Percentiles rank a stretch among this genome's conserved stretches.
These are phyloP conservation scores for Perizoma flavofasciatum DNA, from an alignment of 2,888 invertebrate species.

Conservation along the genomic window DNA sequence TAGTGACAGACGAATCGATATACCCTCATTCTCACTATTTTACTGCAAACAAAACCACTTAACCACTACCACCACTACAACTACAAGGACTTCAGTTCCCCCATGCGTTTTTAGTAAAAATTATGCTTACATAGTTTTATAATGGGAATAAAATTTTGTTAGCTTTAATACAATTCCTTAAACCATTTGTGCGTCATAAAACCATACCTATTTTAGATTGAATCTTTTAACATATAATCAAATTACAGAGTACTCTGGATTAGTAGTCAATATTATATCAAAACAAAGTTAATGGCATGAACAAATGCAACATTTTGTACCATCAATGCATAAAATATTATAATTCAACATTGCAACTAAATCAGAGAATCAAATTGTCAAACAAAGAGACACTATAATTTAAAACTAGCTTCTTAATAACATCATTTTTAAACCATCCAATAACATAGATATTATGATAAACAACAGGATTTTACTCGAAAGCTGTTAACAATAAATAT, in stretches of 20 bases:
- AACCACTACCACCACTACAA: no score
- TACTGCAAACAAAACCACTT: no score
- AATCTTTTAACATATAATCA: slow-evolving; percentile 17
- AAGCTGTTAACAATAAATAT: background rate
- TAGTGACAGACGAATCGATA: no score
- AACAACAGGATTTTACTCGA: background rate
- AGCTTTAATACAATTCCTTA: no score
- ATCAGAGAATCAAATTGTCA: slow-evolving; percentile 5
- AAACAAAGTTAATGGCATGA: slow-evolving; percentile 13
- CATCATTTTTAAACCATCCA: slow-evolving; percentile 28
- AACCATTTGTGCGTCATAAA: slow-evolving; percentile 24
- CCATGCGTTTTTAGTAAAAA: no score
- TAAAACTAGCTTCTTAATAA: slow-evolving; percentile 57
- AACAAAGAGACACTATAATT: slow-evolving; percentile 25
- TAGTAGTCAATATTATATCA: slow-evolving; percentile 15
- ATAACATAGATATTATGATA: background rate
- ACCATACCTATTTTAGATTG: background rate
- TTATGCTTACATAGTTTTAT: no score
- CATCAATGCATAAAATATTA: slow-evolving; percentile 14
- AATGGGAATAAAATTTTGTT: no score
- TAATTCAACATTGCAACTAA: slow-evolving; percentile 1
- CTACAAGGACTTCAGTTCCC: no score
- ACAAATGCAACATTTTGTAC: slow-evolving; percentile 31
- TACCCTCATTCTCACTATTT: no score
- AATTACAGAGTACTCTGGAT: slow-evolving; percentile 31